Conservation (phyloP, 2,888 invertebrate species). For the Torymus auratus region DNA sequence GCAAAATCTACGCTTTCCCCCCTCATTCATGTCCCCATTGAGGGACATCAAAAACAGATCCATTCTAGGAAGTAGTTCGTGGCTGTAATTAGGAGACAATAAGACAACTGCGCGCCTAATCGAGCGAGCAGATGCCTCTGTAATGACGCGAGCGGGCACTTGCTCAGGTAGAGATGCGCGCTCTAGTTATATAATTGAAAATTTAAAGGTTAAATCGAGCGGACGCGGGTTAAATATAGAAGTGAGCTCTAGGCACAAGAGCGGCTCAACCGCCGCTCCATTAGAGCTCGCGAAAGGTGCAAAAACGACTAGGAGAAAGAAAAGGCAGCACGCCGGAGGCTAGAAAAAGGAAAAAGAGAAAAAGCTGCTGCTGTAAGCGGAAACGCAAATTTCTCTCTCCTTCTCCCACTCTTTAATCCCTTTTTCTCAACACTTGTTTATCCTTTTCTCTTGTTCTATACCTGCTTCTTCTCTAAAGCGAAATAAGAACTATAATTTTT, state of each 20-base stretch:
- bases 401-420: not conserved
- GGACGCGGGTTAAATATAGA: slow-evolving; percentile 17
- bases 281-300: not conserved
- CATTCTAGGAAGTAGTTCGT: too few relatives aligned
- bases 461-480: not conserved
- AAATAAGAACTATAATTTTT: not conserved
- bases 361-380: not conserved
- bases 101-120: too few relatives aligned
- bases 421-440: not conserved
- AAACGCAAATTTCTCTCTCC: slow-evolving; percentile 36
- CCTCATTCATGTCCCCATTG: too few relatives aligned
- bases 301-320: not conserved
- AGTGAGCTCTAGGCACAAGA: not conserved
- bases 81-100: too few relatives aligned
- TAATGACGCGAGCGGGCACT: not conserved
- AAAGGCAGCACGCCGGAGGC: not conserved
- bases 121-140: too few relatives aligned
- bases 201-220: slow-evolving; percentile 35
- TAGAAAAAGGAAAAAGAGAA: slow-evolving; percentile 21
- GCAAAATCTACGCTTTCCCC: too few relatives aligned
- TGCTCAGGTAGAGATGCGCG: not conserved
- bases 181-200: slow-evolving; percentile 16
- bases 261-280: not conserved
- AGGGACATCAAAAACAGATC: not conserved
- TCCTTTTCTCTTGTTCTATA: not conserved